These are phyloP conservation scores for Chauna torquata DNA, from an alignment of 2,113 vertebrate genomes.

Conservation along the genomic window DNA sequence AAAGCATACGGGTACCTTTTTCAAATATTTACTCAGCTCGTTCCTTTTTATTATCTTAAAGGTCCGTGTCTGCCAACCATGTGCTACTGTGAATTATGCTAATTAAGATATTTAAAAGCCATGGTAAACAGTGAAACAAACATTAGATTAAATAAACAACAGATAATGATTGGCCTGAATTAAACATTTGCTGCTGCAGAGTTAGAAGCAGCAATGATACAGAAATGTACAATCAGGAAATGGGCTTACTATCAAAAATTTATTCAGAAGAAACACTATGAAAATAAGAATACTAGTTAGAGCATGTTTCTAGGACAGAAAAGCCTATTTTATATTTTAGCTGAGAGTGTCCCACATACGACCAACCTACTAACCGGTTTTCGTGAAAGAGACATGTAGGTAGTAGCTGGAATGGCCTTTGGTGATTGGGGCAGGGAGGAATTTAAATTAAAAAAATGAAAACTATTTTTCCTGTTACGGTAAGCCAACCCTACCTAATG, in stretches of 20 bases:
- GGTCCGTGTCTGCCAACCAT: background rate
- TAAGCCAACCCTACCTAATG: background rate
- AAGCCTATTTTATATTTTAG: background rate
- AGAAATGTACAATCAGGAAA: background rate
- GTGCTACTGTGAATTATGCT: background rate
- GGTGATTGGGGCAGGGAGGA: background rate
- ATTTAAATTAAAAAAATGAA: background rate
- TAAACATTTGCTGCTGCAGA: background rate
- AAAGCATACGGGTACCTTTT: background rate
- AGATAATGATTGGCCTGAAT: background rate
- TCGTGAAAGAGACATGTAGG: background rate
- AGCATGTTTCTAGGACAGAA: background rate
- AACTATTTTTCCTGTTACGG: background rate
- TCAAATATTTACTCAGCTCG: background rate
- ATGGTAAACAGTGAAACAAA: background rate
- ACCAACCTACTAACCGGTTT: background rate
- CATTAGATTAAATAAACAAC: background rate
- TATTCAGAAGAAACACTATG: background rate
- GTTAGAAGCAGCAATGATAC: background rate
- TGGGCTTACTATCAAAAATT: background rate
- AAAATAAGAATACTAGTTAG: background rate
- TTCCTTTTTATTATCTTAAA: background rate
- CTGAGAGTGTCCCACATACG: background rate
- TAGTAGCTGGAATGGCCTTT: background rate
- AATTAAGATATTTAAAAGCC: slow-evolving; percentile 3